Conservation (phyloP, 2,113 vertebrate species). For the Acanthisitta chloris region DNA sequence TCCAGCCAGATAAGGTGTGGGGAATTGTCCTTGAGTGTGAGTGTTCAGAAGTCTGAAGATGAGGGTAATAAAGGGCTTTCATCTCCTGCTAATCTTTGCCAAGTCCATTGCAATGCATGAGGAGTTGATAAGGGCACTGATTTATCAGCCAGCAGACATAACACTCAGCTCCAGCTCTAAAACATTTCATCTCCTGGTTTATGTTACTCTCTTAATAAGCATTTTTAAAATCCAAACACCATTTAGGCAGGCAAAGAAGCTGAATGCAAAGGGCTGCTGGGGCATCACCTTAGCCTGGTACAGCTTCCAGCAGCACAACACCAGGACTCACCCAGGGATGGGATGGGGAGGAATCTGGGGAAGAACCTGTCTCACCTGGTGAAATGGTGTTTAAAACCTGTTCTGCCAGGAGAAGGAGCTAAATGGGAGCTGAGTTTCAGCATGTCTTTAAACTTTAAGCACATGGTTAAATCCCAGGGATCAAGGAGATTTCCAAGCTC, state of each 20-base stretch:
- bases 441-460: not conserved
- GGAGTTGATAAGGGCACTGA: slow-evolving; percentile 20
- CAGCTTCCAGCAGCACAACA: not conserved
- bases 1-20: slow-evolving; percentile 20
- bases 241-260: not conserved
- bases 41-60: slow-evolving; percentile 2
- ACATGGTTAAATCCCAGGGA: not conserved
- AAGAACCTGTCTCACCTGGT: fast-evolving
- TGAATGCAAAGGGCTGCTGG: not conserved
- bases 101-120: not conserved
- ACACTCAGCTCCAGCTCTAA: not conserved
- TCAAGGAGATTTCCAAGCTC: not conserved
- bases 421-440: not conserved
- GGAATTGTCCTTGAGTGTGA: slow-evolving; percentile 58
- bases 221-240: not conserved
- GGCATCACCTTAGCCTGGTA: not conserved
- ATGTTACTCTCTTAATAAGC: not conserved
- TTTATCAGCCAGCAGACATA: slow-evolving; percentile 32
- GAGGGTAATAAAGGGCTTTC: slow-evolving; percentile 42
- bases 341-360: not conserved
- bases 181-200: not conserved
- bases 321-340: fast-evolving
- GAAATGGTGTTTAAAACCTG: fast-evolving
- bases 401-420: not conserved
- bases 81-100: slow-evolving; percentile 17